phyloP scores from a whole-genome alignment of 2,113 vertebrate genomes.

The Rhinopomastus cyanomelas region DNA sequence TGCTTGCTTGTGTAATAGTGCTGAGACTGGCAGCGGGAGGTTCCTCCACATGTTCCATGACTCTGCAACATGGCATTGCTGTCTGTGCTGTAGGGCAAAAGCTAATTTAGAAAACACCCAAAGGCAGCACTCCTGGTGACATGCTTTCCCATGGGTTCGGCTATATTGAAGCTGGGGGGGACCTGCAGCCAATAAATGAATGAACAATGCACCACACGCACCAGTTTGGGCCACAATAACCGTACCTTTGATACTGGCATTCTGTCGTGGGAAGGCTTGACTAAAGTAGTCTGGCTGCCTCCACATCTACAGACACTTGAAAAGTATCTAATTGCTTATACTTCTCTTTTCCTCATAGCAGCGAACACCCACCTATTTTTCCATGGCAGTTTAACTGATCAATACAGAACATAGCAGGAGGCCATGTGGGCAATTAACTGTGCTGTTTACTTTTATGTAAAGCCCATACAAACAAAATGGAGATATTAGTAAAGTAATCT shows the following conservation, averaged over 20 bases:
- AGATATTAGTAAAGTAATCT: not conserved
- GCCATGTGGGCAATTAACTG: not conserved
- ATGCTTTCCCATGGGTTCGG: not conserved
- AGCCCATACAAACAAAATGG: not conserved
- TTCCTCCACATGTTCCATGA: rapidly evolving
- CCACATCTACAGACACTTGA: not conserved
- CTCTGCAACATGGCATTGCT: rapidly evolving
- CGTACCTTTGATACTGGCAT: rapidly evolving
- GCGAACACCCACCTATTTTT: not conserved
- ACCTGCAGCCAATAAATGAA: not conserved
- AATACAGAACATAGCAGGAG: not conserved
- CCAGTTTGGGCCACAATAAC: not conserved
- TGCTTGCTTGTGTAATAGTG: not conserved
- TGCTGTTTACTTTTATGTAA: not conserved
- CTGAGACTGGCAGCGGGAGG: not conserved
- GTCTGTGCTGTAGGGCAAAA: not conserved
- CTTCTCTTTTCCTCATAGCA: not conserved
- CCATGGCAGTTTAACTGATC: not conserved
- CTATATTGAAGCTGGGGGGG: not conserved
- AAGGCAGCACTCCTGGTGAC: not conserved
- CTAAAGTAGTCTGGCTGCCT: not conserved
- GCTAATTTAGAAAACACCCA: not conserved
- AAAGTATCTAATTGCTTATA: not conserved
- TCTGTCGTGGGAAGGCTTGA: not conserved
- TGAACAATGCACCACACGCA: not conserved